These are phyloP conservation scores for Netelia melanura DNA, from an alignment of 2,888 invertebrate genomes.

Conservation along the genomic window DNA sequence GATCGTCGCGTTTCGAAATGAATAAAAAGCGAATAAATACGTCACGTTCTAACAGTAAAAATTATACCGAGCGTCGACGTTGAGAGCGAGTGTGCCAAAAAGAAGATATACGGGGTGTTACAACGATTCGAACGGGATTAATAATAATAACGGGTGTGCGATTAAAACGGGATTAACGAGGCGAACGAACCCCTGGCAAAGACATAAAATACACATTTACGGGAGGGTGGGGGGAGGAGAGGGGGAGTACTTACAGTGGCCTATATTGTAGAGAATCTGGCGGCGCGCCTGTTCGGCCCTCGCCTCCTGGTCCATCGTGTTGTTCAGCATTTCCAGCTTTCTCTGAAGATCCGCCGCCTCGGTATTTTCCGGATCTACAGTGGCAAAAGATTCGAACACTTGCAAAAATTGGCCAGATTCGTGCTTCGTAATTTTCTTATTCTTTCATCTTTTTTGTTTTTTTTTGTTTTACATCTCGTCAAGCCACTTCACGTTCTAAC, in stretches of 20 bases:
- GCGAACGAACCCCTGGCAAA: too few relatives aligned
- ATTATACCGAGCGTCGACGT: too few relatives aligned
- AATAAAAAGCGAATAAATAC: too few relatives aligned
- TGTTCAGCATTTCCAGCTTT: slow-evolving; percentile 96
- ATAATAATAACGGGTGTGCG: too few relatives aligned
- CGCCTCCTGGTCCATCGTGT: slow-evolving; percentile 94
- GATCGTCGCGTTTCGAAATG: too few relatives aligned
- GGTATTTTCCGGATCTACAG: slow-evolving; percentile 94
- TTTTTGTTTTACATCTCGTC: slow-evolving; percentile 29
- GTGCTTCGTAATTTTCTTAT: not conserved
- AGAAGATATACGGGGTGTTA: too few relatives aligned
- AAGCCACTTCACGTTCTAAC: slow-evolving; percentile 63
- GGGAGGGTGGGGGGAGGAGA: too few relatives aligned
- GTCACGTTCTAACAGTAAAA: too few relatives aligned
- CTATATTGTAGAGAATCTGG: slow-evolving; percentile 91
- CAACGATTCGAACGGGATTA: too few relatives aligned
- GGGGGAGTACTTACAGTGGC: slow-evolving; percentile 90
- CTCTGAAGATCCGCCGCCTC: slow-evolving; percentile 95
- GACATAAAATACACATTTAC: too few relatives aligned
- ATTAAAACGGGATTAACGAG: too few relatives aligned
- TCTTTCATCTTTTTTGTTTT: not conserved
- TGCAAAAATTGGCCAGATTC: not conserved
- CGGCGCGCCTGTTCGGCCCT: slow-evolving; percentile 91
- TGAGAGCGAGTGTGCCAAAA: too few relatives aligned
- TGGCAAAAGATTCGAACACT: slow-evolving; percentile 43